Conservation (phyloP, 2,888 invertebrate species). For the Drosophila stalkeri region DNA sequence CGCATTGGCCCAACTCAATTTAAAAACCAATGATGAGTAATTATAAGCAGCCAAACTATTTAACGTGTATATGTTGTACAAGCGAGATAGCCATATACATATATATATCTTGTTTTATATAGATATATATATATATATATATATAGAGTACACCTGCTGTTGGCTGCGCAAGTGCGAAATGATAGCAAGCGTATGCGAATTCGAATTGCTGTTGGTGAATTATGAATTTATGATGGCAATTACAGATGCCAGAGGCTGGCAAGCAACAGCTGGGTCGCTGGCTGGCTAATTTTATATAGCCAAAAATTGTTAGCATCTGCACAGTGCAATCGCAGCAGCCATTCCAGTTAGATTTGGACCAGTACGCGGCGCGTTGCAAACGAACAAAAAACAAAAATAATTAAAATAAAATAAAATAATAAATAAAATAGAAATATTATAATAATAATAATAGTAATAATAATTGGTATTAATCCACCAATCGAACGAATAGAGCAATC, state of each 20-base stretch:
- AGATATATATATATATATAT: constrained; percentile 6
- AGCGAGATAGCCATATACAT: constrained; percentile 34
- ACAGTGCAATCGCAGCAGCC: constrained; percentile 80
- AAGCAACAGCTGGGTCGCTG: constrained; percentile 56
- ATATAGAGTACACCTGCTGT: constrained; percentile 76
- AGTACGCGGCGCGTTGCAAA: constrained; percentile 78
- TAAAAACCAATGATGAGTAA: constrained; percentile 70
- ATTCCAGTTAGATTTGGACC: constrained; percentile 85
- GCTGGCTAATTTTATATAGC: constrained; percentile 72
- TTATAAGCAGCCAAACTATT: constrained; percentile 46
- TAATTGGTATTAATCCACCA: background rate
- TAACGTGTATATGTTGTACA: constrained; percentile 17
- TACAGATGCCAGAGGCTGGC: constrained; percentile 53
- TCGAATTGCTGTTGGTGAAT: constrained; percentile 59
- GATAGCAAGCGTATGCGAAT: constrained; percentile 63
- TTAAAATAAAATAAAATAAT: background rate
- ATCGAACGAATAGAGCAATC: constrained; percentile 23
- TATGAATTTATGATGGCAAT: constrained; percentile 63
- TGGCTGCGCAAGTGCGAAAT: constrained; percentile 69
- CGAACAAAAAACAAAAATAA: constrained; percentile 19
- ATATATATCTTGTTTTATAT: constrained; percentile 1
- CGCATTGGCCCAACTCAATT: constrained; percentile 55
- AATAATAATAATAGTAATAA: too few species aligned
- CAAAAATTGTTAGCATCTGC: constrained; percentile 55
- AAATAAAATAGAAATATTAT: background rate